Base-by-base conservation (phyloP, 2,797 vertebrate species). In the Trachurus trachurus region DNA sequence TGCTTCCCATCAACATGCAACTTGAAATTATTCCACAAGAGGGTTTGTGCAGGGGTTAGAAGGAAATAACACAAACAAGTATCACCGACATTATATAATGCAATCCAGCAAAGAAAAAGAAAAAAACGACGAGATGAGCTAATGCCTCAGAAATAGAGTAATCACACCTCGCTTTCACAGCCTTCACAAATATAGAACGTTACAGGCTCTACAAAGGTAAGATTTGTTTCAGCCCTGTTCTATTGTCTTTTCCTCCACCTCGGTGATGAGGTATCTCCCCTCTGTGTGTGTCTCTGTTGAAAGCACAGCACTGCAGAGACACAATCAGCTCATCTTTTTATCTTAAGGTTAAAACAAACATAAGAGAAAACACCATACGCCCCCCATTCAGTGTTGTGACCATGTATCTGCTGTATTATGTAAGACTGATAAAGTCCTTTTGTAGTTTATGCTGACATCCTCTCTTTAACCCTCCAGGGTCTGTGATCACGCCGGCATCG, bases 91-190 rank as follows among this genome's bases (percentile, higher is more conserved):
- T 12, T 19, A 52, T 45, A 26, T 57, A 49, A 22, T 52, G 6
- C 15, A 26, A 34, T 47, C 17, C 26, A 74, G 10, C 19, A 37
- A 31, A 29, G 54, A 58, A 60, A 37, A 37, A 37, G 8, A 37
- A 37, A 37, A 1, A 37, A 26, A n/a, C n/a, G n/a, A n/a, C 11
- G 53, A 1, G 0, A 34, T 9, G 19, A 70, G 39, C 12, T 13
- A 37, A 58, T 64, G 2, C 5, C 34, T 31, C 2, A 26, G 19
- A 58, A 60, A 66, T n/a, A 15, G 66, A 52, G 6, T 37, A 59
- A 70, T 71, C 68, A 59, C 31, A 63, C 40, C 53, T 58, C 1
- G 1, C 29, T 67, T 66, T 82, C 44, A 34, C 67, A 63, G 57
- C 47, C 21, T 61, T 13, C 67, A 53, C 22, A 54, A 58, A 67